phyloP scores from a whole-genome alignment of 2,113 vertebrate species.

The Elaphurus davidianus region DNA sequence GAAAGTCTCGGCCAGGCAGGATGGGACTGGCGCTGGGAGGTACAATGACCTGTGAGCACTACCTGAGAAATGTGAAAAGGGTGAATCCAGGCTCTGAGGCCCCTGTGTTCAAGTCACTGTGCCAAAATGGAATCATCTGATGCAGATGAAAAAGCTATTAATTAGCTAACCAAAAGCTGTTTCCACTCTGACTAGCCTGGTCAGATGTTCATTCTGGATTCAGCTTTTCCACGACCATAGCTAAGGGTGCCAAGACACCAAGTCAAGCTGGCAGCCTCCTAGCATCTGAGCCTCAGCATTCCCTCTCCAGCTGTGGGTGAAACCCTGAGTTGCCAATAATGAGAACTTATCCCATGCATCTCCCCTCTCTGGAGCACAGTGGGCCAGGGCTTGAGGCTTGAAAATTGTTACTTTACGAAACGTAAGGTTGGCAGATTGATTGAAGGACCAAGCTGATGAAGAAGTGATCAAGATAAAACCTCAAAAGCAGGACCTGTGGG shows the following conservation, averaged over 20 bases:
- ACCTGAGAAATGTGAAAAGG: neutral
- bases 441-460: neutral
- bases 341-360: neutral
- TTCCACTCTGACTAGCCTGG: conserved; percentile 43
- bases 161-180: conserved; percentile 49
- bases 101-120: neutral
- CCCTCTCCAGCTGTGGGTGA: neutral
- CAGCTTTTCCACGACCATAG: conserved; percentile 23
- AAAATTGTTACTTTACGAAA: neutral
- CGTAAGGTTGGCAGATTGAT: neutral
- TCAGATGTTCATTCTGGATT: conserved; percentile 54
- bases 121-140: conserved; percentile 27
- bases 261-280: neutral
- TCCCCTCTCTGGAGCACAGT: neutral
- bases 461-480: neutral
- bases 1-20: neutral
- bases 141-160: conserved; percentile 48
- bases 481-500: neutral
- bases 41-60: neutral
- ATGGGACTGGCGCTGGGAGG: neutral
- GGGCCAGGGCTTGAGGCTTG: neutral
- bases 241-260: neutral
- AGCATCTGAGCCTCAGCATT: neutral
- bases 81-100: neutral
- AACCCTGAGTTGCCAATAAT: neutral